Percentiles rank a stretch among this genome's conserved stretches.
Conservation (phyloP, 2,888 invertebrate species). For the Leptinotarsa juncta region DNA sequence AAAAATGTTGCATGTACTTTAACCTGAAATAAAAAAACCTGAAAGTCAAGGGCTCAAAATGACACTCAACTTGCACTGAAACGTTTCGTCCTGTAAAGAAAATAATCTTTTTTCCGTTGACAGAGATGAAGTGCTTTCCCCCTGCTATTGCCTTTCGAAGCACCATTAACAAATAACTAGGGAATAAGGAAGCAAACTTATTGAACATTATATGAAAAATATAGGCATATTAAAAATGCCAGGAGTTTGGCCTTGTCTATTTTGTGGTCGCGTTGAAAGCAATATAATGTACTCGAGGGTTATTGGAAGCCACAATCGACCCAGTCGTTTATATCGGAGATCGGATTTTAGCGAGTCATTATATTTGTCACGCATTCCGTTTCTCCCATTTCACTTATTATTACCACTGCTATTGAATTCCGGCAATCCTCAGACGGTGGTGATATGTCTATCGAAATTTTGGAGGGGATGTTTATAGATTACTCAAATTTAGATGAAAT, state of each 20-base stretch:
- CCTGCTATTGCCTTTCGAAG: constrained; percentile 22
- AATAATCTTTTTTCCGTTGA: background rate
- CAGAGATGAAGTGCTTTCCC: background rate
- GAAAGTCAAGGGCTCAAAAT: background rate
- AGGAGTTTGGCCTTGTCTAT: constrained; percentile 54
- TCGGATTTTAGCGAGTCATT: constrained; percentile 63
- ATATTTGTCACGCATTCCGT: constrained; percentile 59
- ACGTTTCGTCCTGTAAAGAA: background rate
- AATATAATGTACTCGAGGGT: constrained; percentile 54
- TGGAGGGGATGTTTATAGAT: no score
- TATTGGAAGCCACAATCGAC: constrained; percentile 43
- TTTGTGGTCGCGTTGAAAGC: constrained; percentile 53
- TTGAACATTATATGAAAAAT: constrained; percentile 56
- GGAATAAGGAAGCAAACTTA: constrained; percentile 43
- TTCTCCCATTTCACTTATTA: constrained; percentile 41
- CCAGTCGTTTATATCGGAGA: constrained; percentile 56
- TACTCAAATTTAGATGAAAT: no score
- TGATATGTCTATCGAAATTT: no score
- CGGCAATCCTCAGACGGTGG: background rate
- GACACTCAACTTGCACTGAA: background rate
- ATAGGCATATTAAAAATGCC: constrained; percentile 65
- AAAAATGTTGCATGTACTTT: no score
- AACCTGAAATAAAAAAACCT: background rate
- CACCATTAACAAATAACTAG: constrained; percentile 43
- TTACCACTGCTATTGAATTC: constrained; percentile 37